These are phyloP conservation scores for Alloplasta piceator DNA, from an alignment of 2,888 invertebrate species.

Conservation along the genomic window DNA sequence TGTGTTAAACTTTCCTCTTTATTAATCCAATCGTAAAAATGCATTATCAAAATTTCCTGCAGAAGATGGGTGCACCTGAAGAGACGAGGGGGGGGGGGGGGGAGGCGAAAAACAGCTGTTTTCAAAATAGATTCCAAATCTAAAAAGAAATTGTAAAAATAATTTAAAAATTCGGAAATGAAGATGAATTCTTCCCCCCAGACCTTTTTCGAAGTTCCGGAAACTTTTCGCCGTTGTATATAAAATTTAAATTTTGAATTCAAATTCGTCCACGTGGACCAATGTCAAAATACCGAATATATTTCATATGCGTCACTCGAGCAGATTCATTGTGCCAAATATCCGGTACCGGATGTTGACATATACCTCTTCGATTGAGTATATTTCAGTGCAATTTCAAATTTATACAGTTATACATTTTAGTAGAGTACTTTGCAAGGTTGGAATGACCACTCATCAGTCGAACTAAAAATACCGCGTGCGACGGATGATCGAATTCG, in stretches of 20 bases:
- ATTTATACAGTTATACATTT: constrained; percentile 20
- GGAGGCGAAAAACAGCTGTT: too few relatives aligned
- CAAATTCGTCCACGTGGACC: constrained; percentile 48
- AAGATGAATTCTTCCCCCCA: too few relatives aligned
- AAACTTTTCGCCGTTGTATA: too few relatives aligned
- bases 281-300: constrained; percentile 37
- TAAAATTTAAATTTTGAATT: background rate
- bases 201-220: too few relatives aligned
- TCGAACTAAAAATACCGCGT: constrained; percentile 73
- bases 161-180: too few relatives aligned
- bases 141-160: too few relatives aligned
- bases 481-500: constrained; percentile 18
- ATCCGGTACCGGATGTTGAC: constrained; percentile 27
- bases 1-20: too few relatives aligned
- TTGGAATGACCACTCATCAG: constrained; percentile 41
- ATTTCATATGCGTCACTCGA: constrained; percentile 2
- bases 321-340: constrained; percentile 1
- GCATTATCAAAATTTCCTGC: too few relatives aligned
- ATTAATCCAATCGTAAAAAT: too few relatives aligned
- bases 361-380: background rate
- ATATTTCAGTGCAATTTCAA: background rate
- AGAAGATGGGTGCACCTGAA: too few relatives aligned
- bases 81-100: too few relatives aligned
- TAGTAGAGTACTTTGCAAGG: constrained; percentile 33
- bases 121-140: too few relatives aligned